These are phyloP conservation scores for Apodemus speciosus DNA, from an alignment of 2,113 vertebrate species.

Conservation along the genomic window DNA sequence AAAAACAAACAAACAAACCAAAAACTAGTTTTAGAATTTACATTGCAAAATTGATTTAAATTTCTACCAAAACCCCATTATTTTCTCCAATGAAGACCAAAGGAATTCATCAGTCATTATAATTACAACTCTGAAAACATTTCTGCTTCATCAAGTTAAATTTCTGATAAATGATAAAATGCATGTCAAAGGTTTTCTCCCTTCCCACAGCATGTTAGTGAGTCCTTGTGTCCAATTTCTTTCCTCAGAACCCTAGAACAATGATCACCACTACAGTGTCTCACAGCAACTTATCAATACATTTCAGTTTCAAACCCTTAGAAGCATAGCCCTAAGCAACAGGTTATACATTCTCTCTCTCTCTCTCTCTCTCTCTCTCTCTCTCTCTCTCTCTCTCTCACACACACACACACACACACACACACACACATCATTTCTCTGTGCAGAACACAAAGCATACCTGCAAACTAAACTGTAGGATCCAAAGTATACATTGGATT, in stretches of 20 bases:
- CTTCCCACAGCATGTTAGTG: background rate
- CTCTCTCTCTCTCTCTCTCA: no score
- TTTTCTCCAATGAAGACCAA: background rate
- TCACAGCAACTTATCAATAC: background rate
- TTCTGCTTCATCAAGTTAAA: constrained; percentile 5
- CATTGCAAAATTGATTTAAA: constrained; percentile 53
- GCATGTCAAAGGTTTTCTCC: background rate
- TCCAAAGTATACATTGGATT: background rate
- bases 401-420: no score
- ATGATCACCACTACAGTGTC: background rate
- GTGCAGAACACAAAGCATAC: background rate
- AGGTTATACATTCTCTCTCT: background rate
- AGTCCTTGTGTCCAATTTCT: background rate
- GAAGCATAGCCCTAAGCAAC: background rate
- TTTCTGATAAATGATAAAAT: constrained; percentile 44
- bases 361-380: no score
- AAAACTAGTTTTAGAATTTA: constrained; percentile 58
- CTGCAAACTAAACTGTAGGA: background rate
- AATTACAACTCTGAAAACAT: constrained; percentile 30
- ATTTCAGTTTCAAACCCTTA: background rate
- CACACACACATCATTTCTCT: background rate
- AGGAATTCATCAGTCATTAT: constrained; percentile 24
- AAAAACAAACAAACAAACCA: no score
- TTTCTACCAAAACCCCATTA: background rate
- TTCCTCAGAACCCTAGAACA: background rate